Evolutionary conservation across 2,113 vertebrate genomes (phyloP), one percentile per base, ranked within the genome.

Genomic region (Megaceryle maxima): DNA sequence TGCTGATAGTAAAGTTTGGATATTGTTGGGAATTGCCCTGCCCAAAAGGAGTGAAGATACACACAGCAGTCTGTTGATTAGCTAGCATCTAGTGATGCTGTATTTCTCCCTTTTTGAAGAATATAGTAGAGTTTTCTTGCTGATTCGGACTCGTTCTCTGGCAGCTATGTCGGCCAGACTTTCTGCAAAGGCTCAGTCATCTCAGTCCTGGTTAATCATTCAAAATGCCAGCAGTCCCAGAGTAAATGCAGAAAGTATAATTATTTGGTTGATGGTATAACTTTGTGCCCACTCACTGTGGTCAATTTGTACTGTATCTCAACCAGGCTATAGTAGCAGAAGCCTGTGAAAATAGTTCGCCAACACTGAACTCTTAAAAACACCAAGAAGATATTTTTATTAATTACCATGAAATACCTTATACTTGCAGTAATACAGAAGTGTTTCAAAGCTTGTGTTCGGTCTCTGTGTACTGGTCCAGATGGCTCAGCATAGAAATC

Each of bases 191-290:
- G 25, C 77, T 95, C 62, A 78, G 4, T 69, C 73, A 78, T 79
- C 82, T 56, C 75, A 50, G 64, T 43, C 55, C 79, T 88, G 35
- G 95, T 94, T 94, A 93, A 93, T 96, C 68, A 74, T 95, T 97
- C 1, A 21, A 74, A 81, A 59, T 93, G 35, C 90, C 60, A 74
- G 51, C 88, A 94, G 51, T 51, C 64, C 55, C 62, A 28, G 64
- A 60, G 33, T 33, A 90, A 78, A 92, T 44, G 62, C 69, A 84
- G 39, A 37, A 94, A 90, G 69, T 28, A 29, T 46, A 44, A 82
- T 94, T 72, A 84, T 67, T 96, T 93, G 18, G 72, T 88, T 90
- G 79, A 62, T 59, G 43, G 31, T 83, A 51, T 37, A 90, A 86
- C 72, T 90, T 59, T 37, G n/a, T 95, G 83, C 80, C 88, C 83